phyloP scores from a whole-genome alignment of 2,888 invertebrate species.

The Trichogramma evanescens region DNA sequence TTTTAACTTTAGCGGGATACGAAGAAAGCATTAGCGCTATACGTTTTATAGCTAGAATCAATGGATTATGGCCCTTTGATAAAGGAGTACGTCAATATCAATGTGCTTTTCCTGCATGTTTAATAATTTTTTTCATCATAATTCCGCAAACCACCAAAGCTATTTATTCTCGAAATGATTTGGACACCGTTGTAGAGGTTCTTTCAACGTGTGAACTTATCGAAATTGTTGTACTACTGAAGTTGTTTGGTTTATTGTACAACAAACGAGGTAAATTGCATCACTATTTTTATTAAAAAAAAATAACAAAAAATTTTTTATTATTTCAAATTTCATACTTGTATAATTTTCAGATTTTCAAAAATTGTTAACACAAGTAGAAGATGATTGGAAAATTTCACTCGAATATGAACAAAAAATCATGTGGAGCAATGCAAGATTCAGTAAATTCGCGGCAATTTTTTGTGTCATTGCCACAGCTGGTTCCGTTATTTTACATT shows the following conservation, averaged over 20 bases:
- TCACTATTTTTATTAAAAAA: background rate
- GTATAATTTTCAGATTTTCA: background rate
- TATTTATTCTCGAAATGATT: background rate
- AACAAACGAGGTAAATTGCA: conserved; percentile 7
- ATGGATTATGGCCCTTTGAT: conserved; percentile 31
- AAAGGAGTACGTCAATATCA: background rate
- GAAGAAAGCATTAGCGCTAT: conserved; percentile 29
- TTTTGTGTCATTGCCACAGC: background rate
- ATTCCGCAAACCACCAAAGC: conserved; percentile 12
- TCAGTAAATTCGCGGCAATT: background rate
- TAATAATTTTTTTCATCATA: conserved; percentile 8
- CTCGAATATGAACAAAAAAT: background rate
- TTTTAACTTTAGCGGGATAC: conserved; percentile 17
- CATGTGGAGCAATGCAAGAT: conserved; percentile 8
- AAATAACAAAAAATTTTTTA: background rate
- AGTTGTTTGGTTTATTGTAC: conserved; percentile 8
- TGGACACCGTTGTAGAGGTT: conserved; percentile 14
- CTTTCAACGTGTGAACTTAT: conserved; percentile 5
- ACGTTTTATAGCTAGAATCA: conserved; percentile 24
- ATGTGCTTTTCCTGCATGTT: background rate
- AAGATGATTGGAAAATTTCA: conserved; percentile 5
- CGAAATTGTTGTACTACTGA: conserved; percentile 3
- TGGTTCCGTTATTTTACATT: background rate
- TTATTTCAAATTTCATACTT: background rate
- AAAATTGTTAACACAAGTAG: background rate